Conservation (phyloP, 2,113 vertebrate genomes). For the Lanius collurio region DNA sequence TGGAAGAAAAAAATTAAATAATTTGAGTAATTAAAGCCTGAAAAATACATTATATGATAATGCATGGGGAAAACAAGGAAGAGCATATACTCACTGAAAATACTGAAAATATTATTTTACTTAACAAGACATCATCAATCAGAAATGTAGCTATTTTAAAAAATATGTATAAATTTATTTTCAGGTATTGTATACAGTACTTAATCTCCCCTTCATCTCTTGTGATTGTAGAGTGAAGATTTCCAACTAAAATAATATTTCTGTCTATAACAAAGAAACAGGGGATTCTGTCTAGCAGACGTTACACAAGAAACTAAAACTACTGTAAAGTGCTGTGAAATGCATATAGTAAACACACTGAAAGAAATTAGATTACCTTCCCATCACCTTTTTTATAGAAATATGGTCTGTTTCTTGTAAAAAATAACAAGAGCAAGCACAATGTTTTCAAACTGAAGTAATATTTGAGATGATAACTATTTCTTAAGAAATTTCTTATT, state of each 20-base stretch:
- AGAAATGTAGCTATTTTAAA: neutral
- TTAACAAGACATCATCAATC: neutral
- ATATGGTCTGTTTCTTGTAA: neutral
- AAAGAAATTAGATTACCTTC: conserved; percentile 9
- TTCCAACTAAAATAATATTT: neutral
- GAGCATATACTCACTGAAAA: neutral
- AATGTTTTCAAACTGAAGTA: neutral
- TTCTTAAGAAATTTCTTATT: neutral
- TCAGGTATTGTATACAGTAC: neutral
- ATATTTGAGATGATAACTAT: neutral
- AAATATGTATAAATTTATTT: neutral
- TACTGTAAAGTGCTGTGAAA: neutral
- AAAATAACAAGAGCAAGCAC: neutral
- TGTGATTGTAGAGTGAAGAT: neutral
- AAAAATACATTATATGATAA: neutral
- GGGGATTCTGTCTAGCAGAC: neutral
- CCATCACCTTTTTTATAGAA: neutral
- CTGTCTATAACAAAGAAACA: neutral
- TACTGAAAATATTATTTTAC: neutral
- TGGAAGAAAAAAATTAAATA: neutral
- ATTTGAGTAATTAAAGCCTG: neutral
- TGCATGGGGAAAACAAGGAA: neutral
- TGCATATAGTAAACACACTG: neutral
- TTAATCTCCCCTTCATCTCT: neutral
- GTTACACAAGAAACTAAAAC: neutral